Evolutionary conservation across 2,113 vertebrate genomes (phyloP), one percentile per base, ranked within the genome.

Genomic region (Acinonyx jubatus): DNA sequence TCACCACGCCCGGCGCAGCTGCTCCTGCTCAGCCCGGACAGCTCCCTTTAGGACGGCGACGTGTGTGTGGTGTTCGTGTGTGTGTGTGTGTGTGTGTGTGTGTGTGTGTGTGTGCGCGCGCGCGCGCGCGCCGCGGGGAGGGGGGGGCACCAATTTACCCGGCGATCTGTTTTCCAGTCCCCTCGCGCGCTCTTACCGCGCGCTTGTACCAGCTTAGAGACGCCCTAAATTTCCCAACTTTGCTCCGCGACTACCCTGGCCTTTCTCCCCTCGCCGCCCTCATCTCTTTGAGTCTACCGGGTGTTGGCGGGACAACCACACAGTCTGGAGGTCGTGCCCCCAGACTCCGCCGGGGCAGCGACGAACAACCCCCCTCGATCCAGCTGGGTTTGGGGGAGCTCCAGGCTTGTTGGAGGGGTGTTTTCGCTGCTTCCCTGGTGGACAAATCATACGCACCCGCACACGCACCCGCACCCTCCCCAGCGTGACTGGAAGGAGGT

Each of bases 11-110:
- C 96, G 41, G 95, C 94, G 97, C 98, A 98, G 98, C 98, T 98
- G 97, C 97, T 97, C 97, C 96, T 7, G 96, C 97, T 96, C 97
- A 96, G 86, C 92, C 97, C 36, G 96, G 97, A 96, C 97, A 97
- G 97, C 97, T 97, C 97, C 88, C 96, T 96, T 84, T 52, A 96
- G 97, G 93, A 83, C 83, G 15, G 82, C 96, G 89, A 38, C 4
- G 89, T 19, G 91, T 45, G 50, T 45, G 76, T 31, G 63, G 89
- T 23, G 91, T 36, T 71, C 29, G 45, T 33, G 76, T 3, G 84
- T 18, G 93, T 11, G 91, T 10, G 95, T 1, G 73, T 1, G 61
- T 2, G 93, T 21, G 89, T 31, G 90, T 38, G 81, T 25, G 65
- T 31, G n/a, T 7, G 88, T 31, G 68, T 0, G 16, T 3, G 31